A percentile compares a stretch with the other conserved stretches of the same genome.
These are phyloP conservation scores for Brienomyrus brachyistius DNA, from an alignment of 2,113 vertebrate species.

Conservation along the genomic window DNA sequence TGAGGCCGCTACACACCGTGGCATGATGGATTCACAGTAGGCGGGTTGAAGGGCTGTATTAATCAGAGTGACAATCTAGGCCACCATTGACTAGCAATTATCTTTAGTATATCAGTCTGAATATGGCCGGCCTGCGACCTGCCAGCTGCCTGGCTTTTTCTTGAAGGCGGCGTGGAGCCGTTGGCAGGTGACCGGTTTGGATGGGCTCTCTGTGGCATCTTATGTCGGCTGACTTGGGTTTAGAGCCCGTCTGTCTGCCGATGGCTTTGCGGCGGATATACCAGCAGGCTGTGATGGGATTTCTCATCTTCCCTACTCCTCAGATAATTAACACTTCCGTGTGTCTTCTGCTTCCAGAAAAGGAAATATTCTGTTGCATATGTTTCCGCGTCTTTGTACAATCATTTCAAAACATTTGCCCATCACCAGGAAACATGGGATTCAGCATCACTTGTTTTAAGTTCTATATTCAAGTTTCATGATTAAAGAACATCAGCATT, in stretches of 20 bases:
- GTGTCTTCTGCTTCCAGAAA: neutral
- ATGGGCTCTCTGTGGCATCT: neutral
- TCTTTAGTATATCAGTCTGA: neutral
- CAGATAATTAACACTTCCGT: neutral
- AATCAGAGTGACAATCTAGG: conserved; percentile 20
- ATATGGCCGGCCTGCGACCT: neutral
- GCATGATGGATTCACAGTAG: neutral
- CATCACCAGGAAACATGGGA: neutral
- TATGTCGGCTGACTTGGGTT: neutral
- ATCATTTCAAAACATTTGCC: neutral
- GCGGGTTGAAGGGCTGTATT: conserved; percentile 7
- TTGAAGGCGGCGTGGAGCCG: neutral
- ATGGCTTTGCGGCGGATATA: neutral
- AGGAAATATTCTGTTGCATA: neutral
- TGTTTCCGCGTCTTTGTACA: neutral
- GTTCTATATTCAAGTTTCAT: neutral
- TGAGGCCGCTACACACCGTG: neutral
- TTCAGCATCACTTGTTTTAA: neutral
- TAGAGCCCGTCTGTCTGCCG: neutral
- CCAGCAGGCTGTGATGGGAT: neutral
- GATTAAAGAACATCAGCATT: neutral
- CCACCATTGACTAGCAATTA: conserved; percentile 13
- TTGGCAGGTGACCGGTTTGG: neutral
- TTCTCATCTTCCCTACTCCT: neutral
- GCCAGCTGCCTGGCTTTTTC: neutral